Conservation (phyloP, 2,888 invertebrate species). For the Pammene fasciana region DNA sequence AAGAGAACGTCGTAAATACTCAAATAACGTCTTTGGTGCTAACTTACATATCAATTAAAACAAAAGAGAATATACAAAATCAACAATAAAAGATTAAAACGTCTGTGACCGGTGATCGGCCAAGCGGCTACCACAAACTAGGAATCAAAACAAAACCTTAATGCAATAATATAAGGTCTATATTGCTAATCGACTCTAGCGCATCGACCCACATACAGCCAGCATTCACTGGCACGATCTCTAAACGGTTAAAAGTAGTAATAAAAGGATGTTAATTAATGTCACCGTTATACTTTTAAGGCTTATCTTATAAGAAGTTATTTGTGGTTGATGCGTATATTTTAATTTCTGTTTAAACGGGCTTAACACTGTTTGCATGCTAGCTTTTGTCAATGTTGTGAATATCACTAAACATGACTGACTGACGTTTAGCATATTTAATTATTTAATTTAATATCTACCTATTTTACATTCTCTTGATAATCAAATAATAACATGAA, state of each 20-base stretch:
- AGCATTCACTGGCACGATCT: constrained; percentile 5
- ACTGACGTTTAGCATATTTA: too few relatives aligned
- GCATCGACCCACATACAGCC: constrained; percentile 24
- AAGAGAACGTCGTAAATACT: too few relatives aligned
- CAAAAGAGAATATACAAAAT: not conserved
- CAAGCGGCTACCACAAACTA: not conserved
- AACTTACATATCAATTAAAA: too few relatives aligned
- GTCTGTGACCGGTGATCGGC: not conserved
- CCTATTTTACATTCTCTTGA: too few relatives aligned
- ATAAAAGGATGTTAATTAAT: constrained; percentile 28
- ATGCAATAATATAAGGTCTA: not conserved
- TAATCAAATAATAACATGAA: too few relatives aligned
- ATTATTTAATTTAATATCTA: too few relatives aligned
- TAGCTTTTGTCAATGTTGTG: not conserved
- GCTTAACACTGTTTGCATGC: not conserved
- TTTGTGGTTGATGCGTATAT: too few relatives aligned
- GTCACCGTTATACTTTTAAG: constrained; percentile 19
- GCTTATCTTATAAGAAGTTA: not conserved
- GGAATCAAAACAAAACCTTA: not conserved
- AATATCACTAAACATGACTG: too few relatives aligned
- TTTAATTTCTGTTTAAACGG: constrained; percentile 8
- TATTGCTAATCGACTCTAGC: not conserved
- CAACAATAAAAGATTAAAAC: not conserved
- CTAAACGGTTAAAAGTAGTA: constrained; percentile 26
- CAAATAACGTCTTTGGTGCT: too few relatives aligned